Percentiles rank a stretch among this genome's conserved stretches.
Conservation (phyloP, 2,888 invertebrate genomes). For the Phengaris alcon region DNA sequence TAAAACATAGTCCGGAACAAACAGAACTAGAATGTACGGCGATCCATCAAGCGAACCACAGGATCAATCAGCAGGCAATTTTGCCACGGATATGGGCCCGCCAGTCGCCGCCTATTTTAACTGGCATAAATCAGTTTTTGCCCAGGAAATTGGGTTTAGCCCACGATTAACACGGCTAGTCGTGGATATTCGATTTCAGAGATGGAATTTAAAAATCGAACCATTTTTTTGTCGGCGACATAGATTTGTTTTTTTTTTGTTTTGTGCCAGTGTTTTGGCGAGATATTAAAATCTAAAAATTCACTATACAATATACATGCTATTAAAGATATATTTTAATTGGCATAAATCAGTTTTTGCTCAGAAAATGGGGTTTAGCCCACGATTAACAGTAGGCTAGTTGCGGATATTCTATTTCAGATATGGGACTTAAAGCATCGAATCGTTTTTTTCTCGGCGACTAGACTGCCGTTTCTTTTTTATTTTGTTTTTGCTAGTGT, state of each 20-base stretch:
- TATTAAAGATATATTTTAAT: constrained; percentile 54
- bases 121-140: constrained; percentile 56
- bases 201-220: neutral
- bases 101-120: constrained; percentile 68
- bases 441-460: too few species aligned
- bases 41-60: constrained; percentile 35
- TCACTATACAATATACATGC: too few species aligned
- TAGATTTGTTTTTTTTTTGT: neutral
- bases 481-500: too few species aligned
- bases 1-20: too few species aligned
- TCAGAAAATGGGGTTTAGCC: constrained; percentile 47
- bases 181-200: neutral
- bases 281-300: too few species aligned
- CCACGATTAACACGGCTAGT: constrained; percentile 30
- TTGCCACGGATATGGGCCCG: constrained; percentile 60
- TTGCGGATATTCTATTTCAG: too few species aligned
- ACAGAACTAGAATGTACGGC: constrained; percentile 8
- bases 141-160: constrained; percentile 48
- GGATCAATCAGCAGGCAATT: constrained; percentile 62
- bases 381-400: constrained; percentile 23
- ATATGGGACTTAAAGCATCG: too few species aligned
- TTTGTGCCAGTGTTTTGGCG: neutral
- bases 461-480: too few species aligned
- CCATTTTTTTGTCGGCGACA: neutral
- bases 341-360: constrained; percentile 54